phyloP scores from a whole-genome alignment of 2,113 vertebrate species.

The Pampusana beccarii region DNA sequence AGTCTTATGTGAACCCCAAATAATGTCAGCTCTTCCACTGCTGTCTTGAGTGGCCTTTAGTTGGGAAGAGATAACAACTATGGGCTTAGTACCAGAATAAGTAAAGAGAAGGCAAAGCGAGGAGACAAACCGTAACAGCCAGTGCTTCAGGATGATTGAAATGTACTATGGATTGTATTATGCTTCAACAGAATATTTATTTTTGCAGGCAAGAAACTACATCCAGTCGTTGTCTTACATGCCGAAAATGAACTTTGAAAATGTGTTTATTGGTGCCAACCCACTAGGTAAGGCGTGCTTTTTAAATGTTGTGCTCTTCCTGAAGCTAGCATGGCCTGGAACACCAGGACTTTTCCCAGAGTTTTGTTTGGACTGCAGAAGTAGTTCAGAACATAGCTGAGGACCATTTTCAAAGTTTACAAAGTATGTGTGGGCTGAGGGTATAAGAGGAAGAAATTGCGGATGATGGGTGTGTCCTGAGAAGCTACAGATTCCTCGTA shows the following conservation, averaged over 20 bases:
- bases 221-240: slow-evolving; percentile 94
- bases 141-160: not conserved
- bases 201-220: slow-evolving; percentile 93
- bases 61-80: not conserved
- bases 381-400: not conserved
- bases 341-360: not conserved
- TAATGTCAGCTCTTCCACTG: not conserved
- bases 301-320: not conserved
- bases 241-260: slow-evolving; percentile 97
- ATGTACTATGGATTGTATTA: not conserved
- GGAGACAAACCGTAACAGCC: not conserved
- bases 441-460: not conserved
- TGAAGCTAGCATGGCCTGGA: not conserved
- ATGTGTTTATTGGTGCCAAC: slow-evolving; percentile 97
- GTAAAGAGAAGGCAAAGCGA: not conserved
- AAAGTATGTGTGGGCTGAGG: not conserved
- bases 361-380: not conserved
- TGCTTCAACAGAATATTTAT: slow-evolving; percentile 53
- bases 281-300: slow-evolving; percentile 84
- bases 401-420: not conserved
- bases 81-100: not conserved
- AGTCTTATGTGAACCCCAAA: not conserved
- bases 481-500: not conserved
- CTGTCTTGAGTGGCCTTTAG: not conserved
- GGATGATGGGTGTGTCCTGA: not conserved